phyloP scores from a whole-genome alignment of 2,113 vertebrate species.

The Cephalopholis sonnerati region DNA sequence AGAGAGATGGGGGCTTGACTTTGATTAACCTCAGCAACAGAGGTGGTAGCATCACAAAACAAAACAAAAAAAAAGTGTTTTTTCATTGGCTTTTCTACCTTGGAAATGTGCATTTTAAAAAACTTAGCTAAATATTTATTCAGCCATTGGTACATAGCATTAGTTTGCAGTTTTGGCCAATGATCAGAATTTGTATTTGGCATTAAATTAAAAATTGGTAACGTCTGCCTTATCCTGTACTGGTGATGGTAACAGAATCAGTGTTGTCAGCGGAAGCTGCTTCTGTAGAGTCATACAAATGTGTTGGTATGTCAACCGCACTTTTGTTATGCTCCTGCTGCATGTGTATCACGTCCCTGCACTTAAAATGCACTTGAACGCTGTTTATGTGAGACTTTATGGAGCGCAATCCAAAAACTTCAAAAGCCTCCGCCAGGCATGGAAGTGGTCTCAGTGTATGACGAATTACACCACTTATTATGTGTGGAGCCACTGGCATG shows the following conservation, averaged over 20 bases:
- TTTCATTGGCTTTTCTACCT: not conserved
- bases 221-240: not conserved
- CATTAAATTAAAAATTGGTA: not conserved
- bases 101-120: not conserved
- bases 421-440: conserved; percentile 21
- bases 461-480: conserved; percentile 22
- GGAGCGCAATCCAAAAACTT: conserved; percentile 41
- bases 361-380: conserved; percentile 10
- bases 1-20: not conserved
- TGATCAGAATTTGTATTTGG: not conserved
- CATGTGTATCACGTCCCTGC: not conserved
- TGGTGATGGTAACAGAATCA: not conserved
- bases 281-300: not conserved
- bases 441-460: conserved; percentile 20
- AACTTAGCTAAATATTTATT: not conserved
- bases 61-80: not conserved
- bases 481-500: conserved; percentile 22
- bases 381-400: conserved; percentile 26
- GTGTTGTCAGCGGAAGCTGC: not conserved
- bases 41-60: not conserved
- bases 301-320: not conserved
- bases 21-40: not conserved
- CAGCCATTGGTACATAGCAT: not conserved
- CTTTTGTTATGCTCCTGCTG: not conserved
- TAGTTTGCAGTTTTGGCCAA: not conserved